These are phyloP conservation scores for Thermophis baileyi DNA, from an alignment of 2,113 vertebrate species.

Conservation along the genomic window DNA sequence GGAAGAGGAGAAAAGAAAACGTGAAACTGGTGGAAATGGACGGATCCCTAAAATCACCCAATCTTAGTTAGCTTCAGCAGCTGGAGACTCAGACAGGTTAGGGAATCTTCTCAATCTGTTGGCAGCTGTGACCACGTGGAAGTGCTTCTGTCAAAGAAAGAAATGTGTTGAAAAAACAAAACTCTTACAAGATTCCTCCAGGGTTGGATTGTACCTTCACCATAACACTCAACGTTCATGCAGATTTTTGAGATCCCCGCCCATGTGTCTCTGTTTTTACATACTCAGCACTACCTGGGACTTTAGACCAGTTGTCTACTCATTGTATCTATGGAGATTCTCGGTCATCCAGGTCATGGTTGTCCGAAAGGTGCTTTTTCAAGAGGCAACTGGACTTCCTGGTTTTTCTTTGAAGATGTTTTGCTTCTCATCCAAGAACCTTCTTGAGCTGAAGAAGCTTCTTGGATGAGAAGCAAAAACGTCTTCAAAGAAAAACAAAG, in stretches of 20 bases:
- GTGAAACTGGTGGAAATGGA: constrained; percentile 2
- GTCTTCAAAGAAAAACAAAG: too few species aligned
- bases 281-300: neutral
- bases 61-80: constrained; percentile 2
- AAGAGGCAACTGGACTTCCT: too few species aligned
- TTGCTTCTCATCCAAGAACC: too few species aligned
- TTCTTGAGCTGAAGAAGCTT: too few species aligned
- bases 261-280: neutral
- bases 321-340: too few species aligned
- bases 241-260: neutral
- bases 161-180: neutral
- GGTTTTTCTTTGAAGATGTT: too few species aligned
- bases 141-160: constrained; percentile 80
- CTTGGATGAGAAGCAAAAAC: too few species aligned
- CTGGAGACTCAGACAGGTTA: constrained; percentile 57
- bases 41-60: neutral
- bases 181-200: neutral
- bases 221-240: neutral
- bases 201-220: neutral
- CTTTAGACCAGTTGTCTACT: neutral
- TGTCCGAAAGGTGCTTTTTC: too few species aligned
- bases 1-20: constrained; percentile 17
- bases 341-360: too few species aligned
- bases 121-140: constrained; percentile 81
- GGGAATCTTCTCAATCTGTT: constrained; percentile 83